Evolutionary conservation across 2,113 vertebrate genomes (phyloP).

Genomic region (Halcyon senegalensis): DNA sequence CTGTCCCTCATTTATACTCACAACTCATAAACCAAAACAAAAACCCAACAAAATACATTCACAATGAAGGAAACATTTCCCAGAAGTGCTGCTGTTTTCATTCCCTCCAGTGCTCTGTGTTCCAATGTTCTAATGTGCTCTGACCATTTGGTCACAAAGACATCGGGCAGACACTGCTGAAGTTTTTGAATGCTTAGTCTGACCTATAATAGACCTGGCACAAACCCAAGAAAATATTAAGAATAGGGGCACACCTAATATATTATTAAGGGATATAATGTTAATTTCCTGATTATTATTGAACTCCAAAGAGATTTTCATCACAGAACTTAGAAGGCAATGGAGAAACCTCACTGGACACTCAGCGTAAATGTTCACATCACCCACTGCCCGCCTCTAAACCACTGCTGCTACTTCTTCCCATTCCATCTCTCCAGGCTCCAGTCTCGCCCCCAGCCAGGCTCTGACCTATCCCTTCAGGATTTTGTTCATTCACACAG

Average conservation of each 20-base stretch:
- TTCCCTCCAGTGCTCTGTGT: neutral
- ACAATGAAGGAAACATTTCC: neutral
- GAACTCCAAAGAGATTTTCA: neutral
- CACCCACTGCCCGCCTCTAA: neutral
- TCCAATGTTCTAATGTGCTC: neutral
- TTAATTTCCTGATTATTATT: neutral
- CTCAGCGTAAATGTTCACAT: neutral
- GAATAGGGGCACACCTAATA: neutral
- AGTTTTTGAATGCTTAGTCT: neutral
- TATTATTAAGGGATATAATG: neutral
- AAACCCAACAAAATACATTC: neutral
- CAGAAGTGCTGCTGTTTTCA: neutral
- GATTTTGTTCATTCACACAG: neutral
- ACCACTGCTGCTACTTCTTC: neutral
- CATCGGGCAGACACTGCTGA: neutral
- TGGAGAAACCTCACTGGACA: neutral
- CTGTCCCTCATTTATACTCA: neutral
- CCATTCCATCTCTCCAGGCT: neutral
- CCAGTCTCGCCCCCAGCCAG: neutral
- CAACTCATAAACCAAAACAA: neutral
- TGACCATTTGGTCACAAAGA: neutral
- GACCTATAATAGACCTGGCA: neutral
- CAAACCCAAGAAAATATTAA: neutral
- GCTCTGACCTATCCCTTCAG: neutral
- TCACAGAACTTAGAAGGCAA: neutral